Base-by-base conservation (phyloP, 2,797 vertebrate species). In the Acipenser oxyrinchus region DNA sequence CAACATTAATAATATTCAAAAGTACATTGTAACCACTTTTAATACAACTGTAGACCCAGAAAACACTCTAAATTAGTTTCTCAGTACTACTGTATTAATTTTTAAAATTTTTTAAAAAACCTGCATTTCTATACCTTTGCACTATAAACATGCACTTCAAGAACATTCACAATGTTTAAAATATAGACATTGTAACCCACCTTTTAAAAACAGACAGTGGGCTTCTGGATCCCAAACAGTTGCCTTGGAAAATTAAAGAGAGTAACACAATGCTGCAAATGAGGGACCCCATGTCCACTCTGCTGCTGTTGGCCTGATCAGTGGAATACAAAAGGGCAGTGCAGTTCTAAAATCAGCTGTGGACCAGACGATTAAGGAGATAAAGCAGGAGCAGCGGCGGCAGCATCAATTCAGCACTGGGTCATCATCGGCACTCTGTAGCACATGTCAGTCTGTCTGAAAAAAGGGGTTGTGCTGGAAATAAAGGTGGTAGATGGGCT, bases 121-220 rank as follows among this genome's bases (percentile, higher is more conserved):
- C 23, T 37, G 23, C 23, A 37, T 37, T 37, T 37, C 23, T 37
- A 37, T 37, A 37, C 23, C 23, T 37, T 37, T 37, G 23, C 4
- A 37, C 23, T 37, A 2, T 37, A 37, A 4, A 4, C 23, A 37
- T 37, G 23, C 23, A 37, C 23, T 37, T 37, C 23, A 37, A 37
- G 23, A 37, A 37, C 23, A 51, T 37, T 58, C 13, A 55, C 68
- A 10, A 11, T 50, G 49, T 49, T 53, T 63, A 64, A 49, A 49
- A 59, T 59, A 50, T 66, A 60, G 15, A 6, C 51, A 57, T 13
- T 58, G 8, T 52, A 10, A 82, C 90, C 73, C 80, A 97, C 95
- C 94, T 93, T 80, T 91, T 91, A 58, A 89, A 87, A 73, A 86
- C 79, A 55, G 87, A 71, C 52, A 91, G 82, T 4, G 87, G 77